Evolutionary conservation across 2,888 invertebrate genomes (phyloP), one percentile per base, ranked within the genome.

Genomic region (Nomada ferruginata): DNA sequence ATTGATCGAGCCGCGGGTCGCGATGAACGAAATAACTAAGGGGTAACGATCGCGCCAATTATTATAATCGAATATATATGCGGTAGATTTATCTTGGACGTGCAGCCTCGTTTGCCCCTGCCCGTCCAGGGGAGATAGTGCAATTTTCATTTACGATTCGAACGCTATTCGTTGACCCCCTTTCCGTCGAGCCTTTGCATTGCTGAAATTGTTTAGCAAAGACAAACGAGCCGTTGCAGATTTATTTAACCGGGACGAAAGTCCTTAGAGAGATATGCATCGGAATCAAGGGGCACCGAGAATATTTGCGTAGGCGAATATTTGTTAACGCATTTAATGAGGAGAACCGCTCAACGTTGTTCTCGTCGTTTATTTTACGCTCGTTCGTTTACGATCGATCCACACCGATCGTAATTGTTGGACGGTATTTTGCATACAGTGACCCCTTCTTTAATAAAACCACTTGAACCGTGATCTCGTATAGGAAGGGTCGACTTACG

Each of bases 171-270:
- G 63, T 29, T 79, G 78, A 79, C 78, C 78, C 57, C 69, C 63
- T 76, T 79, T 69, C 50, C 68, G 5, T 69, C 68, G 57, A 63
- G 63, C 61, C 29, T 63, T 52, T 52, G 76, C 68, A 69, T 79
- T 68, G 78, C 42, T 75, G 29, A 64, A 59, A 76, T 79, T 79
- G 78, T 79, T 79, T 75, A 76, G 68, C 78, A 76, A 76, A 76
- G 76, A 76, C 69, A 76, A 79, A 79, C 76, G 78, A 78, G 63
- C 68, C 42, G 60, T 69, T 9, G 76, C 63, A 52, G 68, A 72
- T 77, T 77, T 77, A 72, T 80, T 77, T 71, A 36, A 7, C 57
- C 55, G 52, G 47, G 47, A 64, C 50, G 79, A 64, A 59, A 59
- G 76, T 55, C 44, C 15, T 13, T 10, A 59, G 79, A 26, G 57